phyloP scores from a whole-genome alignment of 2,113 vertebrate genomes.

The Prinia subflava region DNA sequence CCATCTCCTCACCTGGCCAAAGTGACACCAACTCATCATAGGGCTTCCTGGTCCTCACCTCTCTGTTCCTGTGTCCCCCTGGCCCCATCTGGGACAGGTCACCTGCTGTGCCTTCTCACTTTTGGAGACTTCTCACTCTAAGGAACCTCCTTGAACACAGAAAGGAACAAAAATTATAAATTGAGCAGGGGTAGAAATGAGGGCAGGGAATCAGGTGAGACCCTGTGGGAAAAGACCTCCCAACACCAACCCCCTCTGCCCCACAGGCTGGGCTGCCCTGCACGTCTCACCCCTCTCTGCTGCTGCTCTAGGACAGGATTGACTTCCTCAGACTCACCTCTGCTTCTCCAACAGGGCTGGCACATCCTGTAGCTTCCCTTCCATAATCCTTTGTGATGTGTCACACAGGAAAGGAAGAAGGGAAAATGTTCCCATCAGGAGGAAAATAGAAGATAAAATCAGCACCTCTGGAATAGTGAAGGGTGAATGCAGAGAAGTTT shows the following conservation, averaged over 20 bases:
- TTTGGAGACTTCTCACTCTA: neutral
- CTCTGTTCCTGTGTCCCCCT: accelerated
- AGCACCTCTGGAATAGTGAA: accelerated
- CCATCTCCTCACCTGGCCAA: neutral
- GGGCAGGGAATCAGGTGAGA: neutral
- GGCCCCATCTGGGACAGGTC: neutral
- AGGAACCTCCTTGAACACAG: neutral
- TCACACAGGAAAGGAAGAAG: neutral
- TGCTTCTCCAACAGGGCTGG: accelerated
- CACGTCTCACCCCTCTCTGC: neutral
- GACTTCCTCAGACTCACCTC: neutral
- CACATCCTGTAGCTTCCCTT: neutral
- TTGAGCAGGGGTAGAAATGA: neutral
- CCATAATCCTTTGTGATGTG: neutral
- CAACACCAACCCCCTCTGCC: neutral
- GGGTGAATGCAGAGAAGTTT: accelerated
- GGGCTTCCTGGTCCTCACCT: neutral
- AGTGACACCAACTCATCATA: accelerated
- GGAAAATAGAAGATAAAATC: neutral
- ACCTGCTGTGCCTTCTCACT: neutral
- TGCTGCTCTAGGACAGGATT: neutral
- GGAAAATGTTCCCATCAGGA: neutral
- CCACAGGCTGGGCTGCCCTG: neutral
- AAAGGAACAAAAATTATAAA: neutral
- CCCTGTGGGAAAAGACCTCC: neutral